These are phyloP conservation scores for Orbicella faveolata DNA, from an alignment of 64 coral and sea anemone genomes.

Conservation along the genomic window DNA sequence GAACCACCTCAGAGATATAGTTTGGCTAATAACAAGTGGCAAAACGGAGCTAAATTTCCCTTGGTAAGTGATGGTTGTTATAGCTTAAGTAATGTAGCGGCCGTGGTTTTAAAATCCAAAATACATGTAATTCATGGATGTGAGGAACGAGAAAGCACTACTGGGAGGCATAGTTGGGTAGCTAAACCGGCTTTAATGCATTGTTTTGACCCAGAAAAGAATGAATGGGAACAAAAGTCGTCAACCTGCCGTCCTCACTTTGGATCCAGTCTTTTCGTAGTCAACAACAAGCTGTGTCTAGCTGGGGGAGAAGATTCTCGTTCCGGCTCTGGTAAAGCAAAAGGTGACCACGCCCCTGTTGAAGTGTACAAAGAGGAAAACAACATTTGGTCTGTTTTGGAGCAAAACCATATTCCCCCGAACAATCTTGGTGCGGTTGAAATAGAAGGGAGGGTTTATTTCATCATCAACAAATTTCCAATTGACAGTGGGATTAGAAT, in stretches of 20 bases:
- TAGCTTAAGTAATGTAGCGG: background rate
- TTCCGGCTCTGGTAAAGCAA: too few relatives aligned
- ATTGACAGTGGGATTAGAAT: conserved; percentile 47
- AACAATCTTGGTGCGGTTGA: conserved; percentile 42
- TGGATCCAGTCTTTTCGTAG: conserved; percentile 23
- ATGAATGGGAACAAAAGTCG: background rate
- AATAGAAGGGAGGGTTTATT: conserved; percentile 31
- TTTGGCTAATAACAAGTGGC: background rate
- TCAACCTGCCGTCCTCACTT: background rate
- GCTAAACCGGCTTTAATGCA: background rate
- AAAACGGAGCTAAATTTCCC: background rate
- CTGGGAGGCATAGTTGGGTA: background rate
- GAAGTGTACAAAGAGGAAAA: conserved; percentile 27
- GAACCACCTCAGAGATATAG: background rate
- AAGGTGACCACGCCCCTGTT: background rate
- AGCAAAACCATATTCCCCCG: conserved; percentile 37
- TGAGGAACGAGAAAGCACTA: background rate
- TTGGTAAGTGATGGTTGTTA: too few relatives aligned
- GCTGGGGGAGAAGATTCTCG: background rate
- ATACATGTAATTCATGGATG: background rate
- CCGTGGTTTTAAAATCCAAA: background rate
- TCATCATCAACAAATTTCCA: conserved; percentile 21
- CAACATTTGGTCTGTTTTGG: conserved; percentile 5
- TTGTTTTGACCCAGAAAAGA: conserved; percentile 9
- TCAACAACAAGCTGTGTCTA: background rate